Evolutionary conservation across 2,113 vertebrate species (phyloP).

Genomic region (Fregetta grallaria): DNA sequence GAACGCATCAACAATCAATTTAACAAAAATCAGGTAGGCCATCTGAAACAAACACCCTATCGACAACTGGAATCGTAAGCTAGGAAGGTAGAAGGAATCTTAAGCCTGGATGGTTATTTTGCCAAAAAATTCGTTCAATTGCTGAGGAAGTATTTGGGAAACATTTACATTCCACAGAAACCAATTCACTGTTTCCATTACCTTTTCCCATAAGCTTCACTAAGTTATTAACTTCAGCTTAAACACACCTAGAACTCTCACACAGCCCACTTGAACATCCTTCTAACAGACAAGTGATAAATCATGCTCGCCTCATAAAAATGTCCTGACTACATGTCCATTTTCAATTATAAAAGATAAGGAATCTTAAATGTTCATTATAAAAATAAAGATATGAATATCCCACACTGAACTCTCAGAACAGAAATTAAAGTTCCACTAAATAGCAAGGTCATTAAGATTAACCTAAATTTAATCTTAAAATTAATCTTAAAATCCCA

Average conservation of each 20-base stretch:
- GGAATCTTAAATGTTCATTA: slow-evolving; percentile 18
- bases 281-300: neutral
- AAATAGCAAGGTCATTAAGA: slow-evolving; percentile 11
- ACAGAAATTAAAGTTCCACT: neutral
- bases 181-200: neutral
- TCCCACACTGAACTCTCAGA: neutral
- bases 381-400: neutral
- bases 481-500: neutral
- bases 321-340: neutral
- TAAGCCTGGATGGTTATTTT: neutral
- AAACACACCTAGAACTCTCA: neutral
- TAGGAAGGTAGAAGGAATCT: neutral
- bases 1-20: neutral
- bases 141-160: neutral
- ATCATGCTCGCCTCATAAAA: neutral
- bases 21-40: neutral
- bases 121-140: neutral
- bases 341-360: slow-evolving; percentile 13
- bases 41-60: neutral
- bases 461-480: slow-evolving; percentile 3
- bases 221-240: neutral
- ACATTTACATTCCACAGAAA: neutral
- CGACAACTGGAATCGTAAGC: neutral
- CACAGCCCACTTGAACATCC: neutral
- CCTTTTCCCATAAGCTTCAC: neutral